These are phyloP conservation scores for Megaceryle alcyon DNA, from an alignment of 2,797 vertebrate genomes.

Conservation along the genomic window DNA sequence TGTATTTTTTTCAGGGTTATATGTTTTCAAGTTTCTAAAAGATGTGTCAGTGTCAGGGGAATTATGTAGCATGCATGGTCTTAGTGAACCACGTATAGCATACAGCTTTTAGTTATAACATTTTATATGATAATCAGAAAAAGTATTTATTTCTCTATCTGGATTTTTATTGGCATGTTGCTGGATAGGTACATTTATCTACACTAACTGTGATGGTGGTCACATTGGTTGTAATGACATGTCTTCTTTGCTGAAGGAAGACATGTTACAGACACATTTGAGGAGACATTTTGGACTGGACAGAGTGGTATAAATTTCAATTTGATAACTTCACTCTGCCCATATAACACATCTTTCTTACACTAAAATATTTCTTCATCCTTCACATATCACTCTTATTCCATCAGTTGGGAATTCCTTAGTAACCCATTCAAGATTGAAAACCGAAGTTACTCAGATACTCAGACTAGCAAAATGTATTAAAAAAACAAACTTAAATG, in stretches of 20 bases:
- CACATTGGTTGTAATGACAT: background rate
- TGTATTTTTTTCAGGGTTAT: background rate
- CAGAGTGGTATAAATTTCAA: slow-evolving; percentile 26
- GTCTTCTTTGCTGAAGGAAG: background rate
- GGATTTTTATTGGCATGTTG: background rate
- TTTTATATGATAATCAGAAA: background rate
- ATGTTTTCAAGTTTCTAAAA: background rate
- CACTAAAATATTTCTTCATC: slow-evolving; percentile 6
- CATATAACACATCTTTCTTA: slow-evolving; percentile 26
- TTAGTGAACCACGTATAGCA: background rate
- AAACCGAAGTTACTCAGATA: slow-evolving; percentile 29
- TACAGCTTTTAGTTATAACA: background rate
- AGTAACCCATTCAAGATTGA: slow-evolving; percentile 33
- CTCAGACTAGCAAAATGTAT: background rate
- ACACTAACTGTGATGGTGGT: background rate
- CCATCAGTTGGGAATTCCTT: slow-evolving; percentile 16
- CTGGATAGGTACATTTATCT: background rate
- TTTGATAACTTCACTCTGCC: background rate
- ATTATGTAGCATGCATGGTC: background rate
- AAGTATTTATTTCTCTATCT: background rate
- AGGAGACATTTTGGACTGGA: background rate
- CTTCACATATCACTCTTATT: slow-evolving; percentile 10
- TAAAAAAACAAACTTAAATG: background rate
- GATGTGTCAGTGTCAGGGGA: background rate
- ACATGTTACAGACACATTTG: background rate